A percentile compares a stretch with the other conserved stretches of the same genome.
These are phyloP conservation scores for Euphysa ruthae DNA, from an alignment of 30 jellyfish, hydroid and myxozoan genomes.

Conservation along the genomic window DNA sequence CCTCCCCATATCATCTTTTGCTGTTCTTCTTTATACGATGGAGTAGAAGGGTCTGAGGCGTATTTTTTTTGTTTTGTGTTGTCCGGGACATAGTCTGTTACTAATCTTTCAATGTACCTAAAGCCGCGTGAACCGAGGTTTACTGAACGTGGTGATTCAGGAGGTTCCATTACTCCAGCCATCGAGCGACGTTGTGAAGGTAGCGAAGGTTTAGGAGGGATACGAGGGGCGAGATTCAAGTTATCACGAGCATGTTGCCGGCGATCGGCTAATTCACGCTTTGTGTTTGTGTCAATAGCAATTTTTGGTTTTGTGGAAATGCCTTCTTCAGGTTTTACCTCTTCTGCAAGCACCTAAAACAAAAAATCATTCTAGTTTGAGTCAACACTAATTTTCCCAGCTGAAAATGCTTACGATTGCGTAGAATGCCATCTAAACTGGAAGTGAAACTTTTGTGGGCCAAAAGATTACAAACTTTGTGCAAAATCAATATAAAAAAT, in stretches of 20 bases:
- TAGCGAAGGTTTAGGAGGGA: slow-evolving; percentile 88
- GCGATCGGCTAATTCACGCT: slow-evolving; percentile 60
- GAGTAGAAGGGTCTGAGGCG: slow-evolving; percentile 93
- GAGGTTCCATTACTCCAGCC: slow-evolving; percentile 52
- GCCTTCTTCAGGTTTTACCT: too few species aligned
- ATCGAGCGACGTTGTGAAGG: slow-evolving; percentile 86
- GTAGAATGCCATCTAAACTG: too few species aligned
- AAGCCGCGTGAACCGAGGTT: not conserved
- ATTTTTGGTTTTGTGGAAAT: too few species aligned
- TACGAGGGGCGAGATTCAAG: slow-evolving; percentile 67
- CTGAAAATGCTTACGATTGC: too few species aligned
- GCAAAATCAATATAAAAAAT: too few species aligned
- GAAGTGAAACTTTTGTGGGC: too few species aligned
- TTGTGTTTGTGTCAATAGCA: too few species aligned
- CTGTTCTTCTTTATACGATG: slow-evolving; percentile 63
- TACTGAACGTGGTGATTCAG: slow-evolving; percentile 39
- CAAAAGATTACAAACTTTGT: too few species aligned
- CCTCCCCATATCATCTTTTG: slow-evolving; percentile 98
- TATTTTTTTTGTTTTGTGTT: slow-evolving; percentile 61
- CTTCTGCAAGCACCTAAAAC: too few species aligned
- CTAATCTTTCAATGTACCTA: slow-evolving; percentile 63
- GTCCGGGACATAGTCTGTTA: slow-evolving; percentile 78
- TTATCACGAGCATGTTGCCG: slow-evolving; percentile 71
- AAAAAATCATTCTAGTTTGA: too few species aligned
- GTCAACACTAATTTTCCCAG: too few species aligned